These are phyloP conservation scores for Drosophila bocqueti DNA, from an alignment of 1,140 invertebrate genomes.

Conservation along the genomic window DNA sequence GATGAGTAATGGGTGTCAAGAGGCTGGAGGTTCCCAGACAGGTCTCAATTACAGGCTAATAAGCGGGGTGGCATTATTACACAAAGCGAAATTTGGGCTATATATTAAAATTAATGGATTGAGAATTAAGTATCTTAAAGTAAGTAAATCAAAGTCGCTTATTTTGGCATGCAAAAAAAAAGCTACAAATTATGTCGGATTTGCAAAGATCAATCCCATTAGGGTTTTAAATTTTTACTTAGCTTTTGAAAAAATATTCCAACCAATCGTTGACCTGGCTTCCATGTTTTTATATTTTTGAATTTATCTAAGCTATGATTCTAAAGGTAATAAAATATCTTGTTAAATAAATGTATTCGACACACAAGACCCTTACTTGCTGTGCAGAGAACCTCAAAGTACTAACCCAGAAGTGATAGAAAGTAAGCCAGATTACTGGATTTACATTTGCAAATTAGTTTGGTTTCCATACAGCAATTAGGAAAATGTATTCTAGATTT, in stretches of 20 bases:
- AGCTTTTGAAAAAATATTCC: too few relatives aligned
- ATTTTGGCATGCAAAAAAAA: too few relatives aligned
- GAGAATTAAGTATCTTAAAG: too few relatives aligned
- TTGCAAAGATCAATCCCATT: too few relatives aligned
- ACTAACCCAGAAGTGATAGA: conserved; percentile 11
- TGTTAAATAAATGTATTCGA: not conserved
- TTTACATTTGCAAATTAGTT: conserved; percentile 37
- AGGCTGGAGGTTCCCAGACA: conserved; percentile 1
- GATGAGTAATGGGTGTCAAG: conserved; percentile 39
- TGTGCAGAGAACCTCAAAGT: not conserved
- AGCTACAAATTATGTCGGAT: too few relatives aligned
- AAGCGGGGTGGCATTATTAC: not conserved
- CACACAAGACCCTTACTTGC: not conserved
- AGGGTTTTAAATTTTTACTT: too few relatives aligned
- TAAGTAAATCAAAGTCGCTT: too few relatives aligned
- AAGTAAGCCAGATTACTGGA: conserved; percentile 26
- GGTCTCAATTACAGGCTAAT: conserved; percentile 29
- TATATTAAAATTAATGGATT: not conserved
- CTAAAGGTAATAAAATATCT: not conserved
- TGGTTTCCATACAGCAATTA: conserved; percentile 28
- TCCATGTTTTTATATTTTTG: too few relatives aligned
- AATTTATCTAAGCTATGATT: too few relatives aligned
- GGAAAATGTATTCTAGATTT: conserved; percentile 33
- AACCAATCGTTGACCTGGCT: too few relatives aligned
- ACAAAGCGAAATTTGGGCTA: not conserved